Conservation (phyloP, 1,140 invertebrate genomes). For the Calliopsis andreniformis region DNA sequence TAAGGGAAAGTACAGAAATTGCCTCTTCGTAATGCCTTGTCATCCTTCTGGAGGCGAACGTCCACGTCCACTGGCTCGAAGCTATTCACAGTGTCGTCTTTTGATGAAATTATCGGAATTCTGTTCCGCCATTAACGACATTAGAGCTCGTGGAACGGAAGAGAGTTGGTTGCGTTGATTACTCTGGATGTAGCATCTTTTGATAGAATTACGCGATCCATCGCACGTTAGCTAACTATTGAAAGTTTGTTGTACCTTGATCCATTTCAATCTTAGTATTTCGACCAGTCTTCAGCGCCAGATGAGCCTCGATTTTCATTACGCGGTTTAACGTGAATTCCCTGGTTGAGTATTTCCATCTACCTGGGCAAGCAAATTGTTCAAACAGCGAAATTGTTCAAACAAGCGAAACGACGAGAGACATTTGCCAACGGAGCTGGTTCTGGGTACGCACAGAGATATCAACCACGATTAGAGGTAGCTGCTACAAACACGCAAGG, state of each 20-base stretch:
- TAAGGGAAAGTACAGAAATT: conserved; percentile 21
- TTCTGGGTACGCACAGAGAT: not conserved
- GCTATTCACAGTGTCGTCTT: not conserved
- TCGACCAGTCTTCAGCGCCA: too few relatives aligned
- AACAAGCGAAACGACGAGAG: not conserved
- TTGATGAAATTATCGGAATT: conserved; percentile 53
- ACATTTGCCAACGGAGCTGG: too few relatives aligned
- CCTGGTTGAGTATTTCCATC: not conserved
- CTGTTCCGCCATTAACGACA: conserved; percentile 18
- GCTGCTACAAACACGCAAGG: conserved; percentile 6
- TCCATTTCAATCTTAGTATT: too few relatives aligned
- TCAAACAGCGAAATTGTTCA: not conserved
- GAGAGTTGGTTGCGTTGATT: not conserved
- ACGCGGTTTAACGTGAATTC: too few relatives aligned
- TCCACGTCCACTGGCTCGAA: too few relatives aligned
- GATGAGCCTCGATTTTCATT: too few relatives aligned
- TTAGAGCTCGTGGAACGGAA: not conserved
- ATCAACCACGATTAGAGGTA: conserved; percentile 16
- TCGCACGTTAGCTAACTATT: not conserved
- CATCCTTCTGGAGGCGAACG: conserved; percentile 12
- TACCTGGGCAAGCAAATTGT: not conserved
- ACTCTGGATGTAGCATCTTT: not conserved
- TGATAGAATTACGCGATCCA: not conserved
- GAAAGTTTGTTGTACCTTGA: not conserved
- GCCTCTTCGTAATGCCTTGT: conserved; percentile 15